Base-by-base conservation (phyloP, 2,888 invertebrate genomes). In the Pollenia amentaria region DNA sequence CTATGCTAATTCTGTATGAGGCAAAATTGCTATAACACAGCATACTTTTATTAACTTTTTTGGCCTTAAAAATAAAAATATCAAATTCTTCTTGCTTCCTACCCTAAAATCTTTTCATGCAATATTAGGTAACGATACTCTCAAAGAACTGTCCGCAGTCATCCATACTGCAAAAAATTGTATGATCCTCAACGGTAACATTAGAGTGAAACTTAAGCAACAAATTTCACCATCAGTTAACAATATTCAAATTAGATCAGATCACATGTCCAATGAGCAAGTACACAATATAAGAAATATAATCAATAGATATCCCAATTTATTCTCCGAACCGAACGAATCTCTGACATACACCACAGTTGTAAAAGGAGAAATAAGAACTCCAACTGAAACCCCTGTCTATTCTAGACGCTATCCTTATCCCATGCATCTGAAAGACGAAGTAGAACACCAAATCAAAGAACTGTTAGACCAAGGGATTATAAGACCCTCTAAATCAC, bases 151-250 rank as follows among this genome's bases (percentile, higher is more conserved):
- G n/a, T 57, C 57, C 2, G 60, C 67, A 29, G 48, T 67, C 18
- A 69, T 78, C 14, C 42, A 78, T 51, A 60, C 78, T 18, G 57
- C 48, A 42, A 29, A 62, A 44, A 70, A 64, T 40, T 79, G 10
- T n/a, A 64, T 70, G 79, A 42, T 40, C 4, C 12, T 79, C 8
- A 16, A 16, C 4, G 51, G 38, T n/a, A 69, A 60, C 10, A 60
- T 69, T 6, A 78, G 42, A 48, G 12, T 78, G 11, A 12, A 57
- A 57, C 38, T 69, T 38, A 60, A 60, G 11, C 78, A 78, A 57
- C 44, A 65, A 0, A 11, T 21, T 18, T 73, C 65, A 9, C 40
- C 55, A 57, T 44, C 55, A 7, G 65, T 73, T 18, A 72, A 80
- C 42, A 44, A 53, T 4, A 80, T 80, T 14, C 16, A 44, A 18